These are phyloP conservation scores for Numida meleagris DNA, from an alignment of 2,113 vertebrate genomes.

Conservation along the genomic window DNA sequence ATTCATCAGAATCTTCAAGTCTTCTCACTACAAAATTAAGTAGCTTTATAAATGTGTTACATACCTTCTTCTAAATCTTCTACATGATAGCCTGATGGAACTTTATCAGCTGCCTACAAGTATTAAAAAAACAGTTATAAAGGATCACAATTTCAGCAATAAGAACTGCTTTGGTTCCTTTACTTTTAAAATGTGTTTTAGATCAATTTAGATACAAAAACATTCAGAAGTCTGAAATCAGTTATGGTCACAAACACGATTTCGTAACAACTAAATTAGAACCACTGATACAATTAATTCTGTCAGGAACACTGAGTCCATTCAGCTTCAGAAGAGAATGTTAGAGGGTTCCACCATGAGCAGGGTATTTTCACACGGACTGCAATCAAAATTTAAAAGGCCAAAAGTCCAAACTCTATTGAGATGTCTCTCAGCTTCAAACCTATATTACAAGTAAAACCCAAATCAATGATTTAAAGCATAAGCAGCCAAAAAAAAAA, in stretches of 20 bases:
- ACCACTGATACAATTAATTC: background rate
- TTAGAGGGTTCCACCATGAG: background rate
- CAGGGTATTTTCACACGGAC: background rate
- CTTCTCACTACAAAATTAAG: background rate
- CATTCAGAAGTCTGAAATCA: background rate
- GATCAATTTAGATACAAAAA: background rate
- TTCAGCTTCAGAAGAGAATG: background rate
- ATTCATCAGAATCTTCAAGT: background rate
- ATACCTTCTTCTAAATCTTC: conserved; percentile 83
- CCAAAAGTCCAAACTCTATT: background rate
- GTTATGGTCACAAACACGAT: background rate
- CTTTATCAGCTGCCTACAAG: conserved; percentile 79
- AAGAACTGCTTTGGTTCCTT: background rate
- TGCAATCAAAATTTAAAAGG: background rate
- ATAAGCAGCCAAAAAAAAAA: background rate
- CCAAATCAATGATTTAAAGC: background rate
- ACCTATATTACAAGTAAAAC: background rate
- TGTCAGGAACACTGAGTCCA: background rate
- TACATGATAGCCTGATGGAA: conserved; percentile 74
- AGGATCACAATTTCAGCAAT: background rate
- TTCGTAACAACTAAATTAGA: background rate
- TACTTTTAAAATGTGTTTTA: background rate
- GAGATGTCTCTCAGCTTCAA: background rate
- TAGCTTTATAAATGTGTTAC: conserved; percentile 6
- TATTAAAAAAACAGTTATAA: conserved; percentile 23